Base-by-base conservation (phyloP, 2,113 vertebrate species). In the Podilymbus podiceps region DNA sequence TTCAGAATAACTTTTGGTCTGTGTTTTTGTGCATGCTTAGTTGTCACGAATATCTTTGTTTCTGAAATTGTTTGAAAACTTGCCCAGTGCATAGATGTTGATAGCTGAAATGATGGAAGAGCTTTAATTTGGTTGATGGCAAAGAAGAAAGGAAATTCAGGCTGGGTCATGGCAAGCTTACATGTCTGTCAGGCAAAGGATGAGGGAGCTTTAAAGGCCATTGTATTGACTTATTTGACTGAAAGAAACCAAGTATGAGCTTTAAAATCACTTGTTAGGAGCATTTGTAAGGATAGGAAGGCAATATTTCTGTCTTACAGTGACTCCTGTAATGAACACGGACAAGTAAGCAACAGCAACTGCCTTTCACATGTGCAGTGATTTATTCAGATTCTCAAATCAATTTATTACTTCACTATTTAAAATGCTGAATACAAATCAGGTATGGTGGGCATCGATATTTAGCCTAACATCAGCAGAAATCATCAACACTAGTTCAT, bases 311-410 rank as follows among this genome's bases (percentile, higher is more conserved):
- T 8, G 21, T 60, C 42, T 79, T 31, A 20, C 12, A 52, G 35
- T 40, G 27, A 56, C 5, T 84, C 12, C 28, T 42, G 55, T 83
- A 83, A 67, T 42, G 19, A 71, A 84, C 2, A 60, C n/a, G n/a
- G n/a, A n/a, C n/a, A n/a, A n/a, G n/a, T 8, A 42, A n/a, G 11
- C 7, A 10, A 30, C 18, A 78, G 27, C 15, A 73, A 30, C 31
- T 79, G 16, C 25, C 53, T 75, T 85, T 85, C 33, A 21, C 0
- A 0, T 15, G 2, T 38, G 28, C 13, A 22, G 19, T 27, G 46
- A 53, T 69, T 56, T 46, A 35, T 35, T 69, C 31, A 9, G 60
- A 52, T 72, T 52, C 40, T 78, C 10, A 83, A 44, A 73, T 49
- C 46, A 27, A 1, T 55, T 76, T 38, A 22, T 30, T 35, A 8